A percentile compares a stretch with the other conserved stretches of the same genome.
Evolutionary conservation across 53 echinoderm and acorn worm genomes (phyloP).

Genomic region (Arbacia lixula): DNA sequence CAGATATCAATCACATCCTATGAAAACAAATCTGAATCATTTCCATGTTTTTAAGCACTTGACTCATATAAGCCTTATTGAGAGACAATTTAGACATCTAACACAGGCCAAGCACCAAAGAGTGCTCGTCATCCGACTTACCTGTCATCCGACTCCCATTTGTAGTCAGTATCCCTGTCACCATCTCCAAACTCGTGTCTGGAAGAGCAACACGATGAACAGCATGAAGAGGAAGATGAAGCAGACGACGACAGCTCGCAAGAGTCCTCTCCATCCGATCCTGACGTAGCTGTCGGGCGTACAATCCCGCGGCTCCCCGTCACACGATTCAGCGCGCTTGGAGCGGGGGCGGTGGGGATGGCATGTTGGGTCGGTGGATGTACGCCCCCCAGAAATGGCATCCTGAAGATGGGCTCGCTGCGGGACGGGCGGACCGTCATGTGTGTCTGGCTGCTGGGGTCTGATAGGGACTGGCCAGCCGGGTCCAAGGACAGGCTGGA

Average conservation of each 20-base stretch:
- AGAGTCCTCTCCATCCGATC: slow-evolving; percentile 12
- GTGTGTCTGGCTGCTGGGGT: slow-evolving; percentile 33
- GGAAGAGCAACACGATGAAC: slow-evolving; percentile 77
- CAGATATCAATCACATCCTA: no score
- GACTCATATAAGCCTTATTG: no score
- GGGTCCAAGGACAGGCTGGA: slow-evolving; percentile 55
- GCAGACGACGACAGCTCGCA: slow-evolving; percentile 55
- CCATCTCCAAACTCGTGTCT: slow-evolving; percentile 56
- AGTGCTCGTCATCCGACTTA: slow-evolving; percentile 36
- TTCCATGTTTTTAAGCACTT: no score
- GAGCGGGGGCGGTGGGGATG: not conserved
- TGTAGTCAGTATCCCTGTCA: slow-evolving; percentile 71
- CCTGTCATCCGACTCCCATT: slow-evolving; percentile 99
- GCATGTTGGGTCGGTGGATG: not conserved
- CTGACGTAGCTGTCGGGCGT: slow-evolving; percentile 7
- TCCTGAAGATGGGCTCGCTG: slow-evolving; percentile 50
- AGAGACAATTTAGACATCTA: no score
- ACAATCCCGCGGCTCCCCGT: slow-evolving; percentile 81
- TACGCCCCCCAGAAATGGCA: not conserved
- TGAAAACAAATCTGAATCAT: no score
- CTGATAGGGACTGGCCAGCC: slow-evolving; percentile 26
- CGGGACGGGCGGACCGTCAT: slow-evolving; percentile 51
- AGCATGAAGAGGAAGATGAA: slow-evolving; percentile 54
- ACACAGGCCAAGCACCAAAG: no score
- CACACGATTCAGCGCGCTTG: slow-evolving; percentile 68